phyloP scores from a whole-genome alignment of 2,888 invertebrate genomes.

The Lycaena phlaeas region DNA sequence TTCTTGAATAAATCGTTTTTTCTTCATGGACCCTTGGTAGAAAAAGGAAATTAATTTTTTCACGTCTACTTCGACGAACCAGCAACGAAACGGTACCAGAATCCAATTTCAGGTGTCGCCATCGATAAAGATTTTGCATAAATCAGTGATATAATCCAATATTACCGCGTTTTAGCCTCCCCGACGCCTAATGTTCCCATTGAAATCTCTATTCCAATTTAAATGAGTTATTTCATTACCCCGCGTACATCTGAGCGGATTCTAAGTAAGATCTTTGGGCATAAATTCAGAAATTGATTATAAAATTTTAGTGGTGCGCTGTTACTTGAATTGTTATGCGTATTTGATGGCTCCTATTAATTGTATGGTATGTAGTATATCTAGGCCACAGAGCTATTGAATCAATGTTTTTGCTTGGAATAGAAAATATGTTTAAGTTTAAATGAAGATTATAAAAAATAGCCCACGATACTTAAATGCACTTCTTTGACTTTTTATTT shows the following conservation, averaged over 20 bases:
- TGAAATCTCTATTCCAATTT: conserved; percentile 68
- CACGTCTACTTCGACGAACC: conserved; percentile 18
- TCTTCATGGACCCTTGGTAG: neutral
- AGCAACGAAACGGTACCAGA: conserved; percentile 50
- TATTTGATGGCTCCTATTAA: neutral
- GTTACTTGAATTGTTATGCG: conserved; percentile 34
- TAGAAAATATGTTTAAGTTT: too few species aligned
- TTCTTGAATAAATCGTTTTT: too few species aligned
- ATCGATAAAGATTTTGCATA: conserved; percentile 69
- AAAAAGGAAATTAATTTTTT: too few species aligned
- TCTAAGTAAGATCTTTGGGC: conserved; percentile 39
- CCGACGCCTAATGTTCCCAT: conserved; percentile 59
- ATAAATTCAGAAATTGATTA: conserved; percentile 65
- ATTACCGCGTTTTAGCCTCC: conserved; percentile 56
- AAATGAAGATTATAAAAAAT: too few species aligned
- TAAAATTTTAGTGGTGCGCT: conserved; percentile 54
- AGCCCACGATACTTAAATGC: too few species aligned
- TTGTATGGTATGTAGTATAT: too few species aligned
- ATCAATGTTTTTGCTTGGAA: too few species aligned
- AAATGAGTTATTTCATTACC: conserved; percentile 70
- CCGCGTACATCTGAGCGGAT: conserved; percentile 40
- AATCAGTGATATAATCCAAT: conserved; percentile 70
- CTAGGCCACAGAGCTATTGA: too few species aligned
- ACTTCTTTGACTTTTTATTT: too few species aligned
- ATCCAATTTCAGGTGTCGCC: conserved; percentile 62